Evolutionary conservation across 2,797 vertebrate species (phyloP), one percentile per base, ranked within the genome.

Genomic region (Acanthiza pusilla): DNA sequence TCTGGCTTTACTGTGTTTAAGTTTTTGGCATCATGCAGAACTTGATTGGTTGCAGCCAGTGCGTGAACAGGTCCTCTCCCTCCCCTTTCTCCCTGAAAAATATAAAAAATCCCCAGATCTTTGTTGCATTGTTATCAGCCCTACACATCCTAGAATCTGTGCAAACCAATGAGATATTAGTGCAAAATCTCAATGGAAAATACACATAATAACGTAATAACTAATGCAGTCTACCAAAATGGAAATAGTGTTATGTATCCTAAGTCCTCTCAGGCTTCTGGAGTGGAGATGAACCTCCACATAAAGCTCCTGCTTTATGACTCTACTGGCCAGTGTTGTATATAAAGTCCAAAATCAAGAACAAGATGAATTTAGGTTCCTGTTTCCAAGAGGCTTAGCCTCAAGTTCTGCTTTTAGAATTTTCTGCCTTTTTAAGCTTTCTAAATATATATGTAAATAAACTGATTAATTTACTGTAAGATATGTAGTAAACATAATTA

Each of bases 1-100:
- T 97, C 98, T 98, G 97, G 97, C 96, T 97, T 98, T 97, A 97
- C 96, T 97, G 96, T 97, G 97, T 98, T 98, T 98, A 97, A 97
- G 97, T 98, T 98, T 97, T 98, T 98, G 97, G 97, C 97, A 97
- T 98, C 96, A 96, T 97, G 96, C 88, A 97, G 96, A 97, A 97
- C 91, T 98, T 98, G 97, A 98, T 98, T 98, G 97, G 97, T 98
- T 98, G 95, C 97, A 98, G 97, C 96, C 97, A 98, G 95, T 74
- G 70, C 7, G 23, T 75, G 87, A 97, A 96, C 86, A 93, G 92
- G 91, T 97, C 94, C 62, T 93, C 55, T 88, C 48, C 66, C 27
- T 89, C 53, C 53, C 43, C 32, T 60, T 84, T 65, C 23, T 77
- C 26, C 34, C 43, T 32, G 54, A 68, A 94, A 97, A 93, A 91